Percentiles rank a stretch among this genome's conserved stretches.
These are phyloP conservation scores for Cynodonichthys magdalenae DNA, from an alignment of 2,797 vertebrate species.

Conservation along the genomic window DNA sequence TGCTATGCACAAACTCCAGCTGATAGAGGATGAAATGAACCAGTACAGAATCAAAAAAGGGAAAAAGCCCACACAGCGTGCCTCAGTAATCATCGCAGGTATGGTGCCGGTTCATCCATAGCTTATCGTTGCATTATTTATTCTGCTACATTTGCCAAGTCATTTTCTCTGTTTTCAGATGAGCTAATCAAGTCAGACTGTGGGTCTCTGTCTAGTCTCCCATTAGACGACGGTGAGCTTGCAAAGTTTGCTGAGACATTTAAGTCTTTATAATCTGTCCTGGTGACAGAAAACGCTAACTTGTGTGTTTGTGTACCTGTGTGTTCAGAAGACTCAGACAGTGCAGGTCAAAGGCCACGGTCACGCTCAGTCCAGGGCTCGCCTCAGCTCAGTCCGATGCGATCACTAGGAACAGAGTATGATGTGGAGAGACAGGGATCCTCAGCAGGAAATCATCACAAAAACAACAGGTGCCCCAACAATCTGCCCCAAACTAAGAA, in stretches of 20 bases:
- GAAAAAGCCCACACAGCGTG: slow-evolving; percentile 91
- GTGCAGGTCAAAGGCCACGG: slow-evolving; percentile 80
- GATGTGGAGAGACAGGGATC: slow-evolving; percentile 69
- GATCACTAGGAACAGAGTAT: slow-evolving; percentile 80
- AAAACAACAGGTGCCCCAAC: slow-evolving; percentile 70
- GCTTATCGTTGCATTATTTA: background rate
- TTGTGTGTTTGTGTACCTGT: background rate
- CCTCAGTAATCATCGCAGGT: slow-evolving; percentile 88
- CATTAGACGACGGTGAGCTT: slow-evolving; percentile 90
- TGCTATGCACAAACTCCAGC: slow-evolving; percentile 92
- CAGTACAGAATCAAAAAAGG: slow-evolving; percentile 93
- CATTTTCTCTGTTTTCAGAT: slow-evolving; percentile 78
- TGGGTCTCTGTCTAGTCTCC: slow-evolving; percentile 91
- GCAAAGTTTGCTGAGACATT: slow-evolving; percentile 1
- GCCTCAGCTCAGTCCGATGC: slow-evolving; percentile 88
- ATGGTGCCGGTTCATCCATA: slow-evolving; percentile 6
- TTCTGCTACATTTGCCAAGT: background rate
- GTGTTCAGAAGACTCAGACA: slow-evolving; percentile 73
- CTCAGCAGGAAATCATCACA: slow-evolving; percentile 70
- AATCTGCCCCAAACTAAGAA: background rate
- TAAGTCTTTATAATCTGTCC: background rate
- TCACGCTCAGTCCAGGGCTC: slow-evolving; percentile 90
- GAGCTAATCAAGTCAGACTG: slow-evolving; percentile 91
- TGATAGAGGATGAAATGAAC: slow-evolving; percentile 95
- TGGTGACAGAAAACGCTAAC: no score